Percentiles rank a stretch among this genome's conserved stretches.
These are phyloP conservation scores for Enteromius unitaeniatus DNA, from an alignment of 2,797 vertebrate genomes.

Conservation along the genomic window DNA sequence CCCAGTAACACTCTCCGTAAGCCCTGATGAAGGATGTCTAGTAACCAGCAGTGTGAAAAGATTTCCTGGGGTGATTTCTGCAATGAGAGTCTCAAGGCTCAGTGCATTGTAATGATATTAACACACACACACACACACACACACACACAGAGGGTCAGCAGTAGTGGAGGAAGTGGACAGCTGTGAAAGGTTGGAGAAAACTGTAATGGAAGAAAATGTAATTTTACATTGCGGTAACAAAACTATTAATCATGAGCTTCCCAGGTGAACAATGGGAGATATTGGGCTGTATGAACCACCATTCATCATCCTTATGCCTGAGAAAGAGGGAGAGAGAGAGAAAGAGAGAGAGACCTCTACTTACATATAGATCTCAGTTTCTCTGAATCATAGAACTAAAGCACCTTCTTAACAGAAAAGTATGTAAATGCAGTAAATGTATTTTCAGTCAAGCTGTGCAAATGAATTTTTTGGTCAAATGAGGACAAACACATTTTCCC, in stretches of 20 bases:
- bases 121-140: slow-evolving; percentile 44
- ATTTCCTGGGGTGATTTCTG: slow-evolving; percentile 6
- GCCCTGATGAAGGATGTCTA: slow-evolving; percentile 4
- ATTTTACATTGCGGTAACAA: slow-evolving; percentile 80
- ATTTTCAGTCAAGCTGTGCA: slow-evolving; percentile 2
- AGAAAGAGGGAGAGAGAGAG: slow-evolving; percentile 18
- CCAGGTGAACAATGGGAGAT: slow-evolving; percentile 76
- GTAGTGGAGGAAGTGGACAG: slow-evolving; percentile 38
- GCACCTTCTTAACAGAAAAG: background rate
- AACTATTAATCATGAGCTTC: slow-evolving; percentile 81
- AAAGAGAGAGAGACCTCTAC: slow-evolving; percentile 21
- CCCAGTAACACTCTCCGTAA: slow-evolving; percentile 25
- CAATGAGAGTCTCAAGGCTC: slow-evolving; percentile 42
- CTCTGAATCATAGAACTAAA: background rate
- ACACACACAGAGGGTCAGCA: slow-evolving; percentile 29
- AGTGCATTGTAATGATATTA: slow-evolving; percentile 43
- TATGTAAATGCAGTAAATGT: slow-evolving; percentile 10
- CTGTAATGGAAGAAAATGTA: slow-evolving; percentile 78
- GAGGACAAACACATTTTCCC: background rate
- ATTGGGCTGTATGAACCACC: slow-evolving; percentile 72
- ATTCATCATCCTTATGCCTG: slow-evolving; percentile 78
- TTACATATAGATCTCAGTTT: slow-evolving; percentile 14
- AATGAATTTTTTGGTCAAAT: background rate
- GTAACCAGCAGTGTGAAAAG: background rate
- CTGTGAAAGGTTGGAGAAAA: slow-evolving; percentile 61